Evolutionary conservation across 2,888 invertebrate genomes (phyloP), one percentile per base, ranked within the genome.

Genomic region (Eupithecia inturbata): DNA sequence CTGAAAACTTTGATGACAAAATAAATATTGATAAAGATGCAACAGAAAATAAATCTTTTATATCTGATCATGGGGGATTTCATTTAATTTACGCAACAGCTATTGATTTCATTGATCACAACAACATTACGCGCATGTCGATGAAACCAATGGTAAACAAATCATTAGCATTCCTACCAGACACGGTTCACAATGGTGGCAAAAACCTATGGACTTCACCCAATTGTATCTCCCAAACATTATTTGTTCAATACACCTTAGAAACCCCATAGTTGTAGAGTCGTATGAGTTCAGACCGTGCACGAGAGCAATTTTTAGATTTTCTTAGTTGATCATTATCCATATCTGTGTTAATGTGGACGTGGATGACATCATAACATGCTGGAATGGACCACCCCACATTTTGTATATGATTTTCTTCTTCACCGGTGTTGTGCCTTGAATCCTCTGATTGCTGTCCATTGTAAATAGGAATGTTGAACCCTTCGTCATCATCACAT

Each of bases 81-180:
- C 78, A 79, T 83, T 83, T 84, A 73, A 80, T 78, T 79, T 80
- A 74, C 36, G 74, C 72, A 70, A 62, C 66, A 75, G 73, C 81
- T 82, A 82, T 80, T 80, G 74, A 81, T 78, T 76, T 79, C 77
- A 78, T 68, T 69, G 75, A 76, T 77, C 64, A 69, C 60, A 63
- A 49, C 22, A 39, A 39, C 36, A 39, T 60, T 64, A 68, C 60
- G 53, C 78, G 53, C 19, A 39, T 28, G 78, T 80, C 77, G 78
- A 77, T 84, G 83, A 77, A 80, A 81, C 82, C 68, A 81, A 81
- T 86, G 87, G 83, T 74, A 22, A 62, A 75, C 70, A 69, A 74
- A 76, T 85, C 89, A 89, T 87, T 83, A 86, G 87, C 88, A 86
- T 88, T 83, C 84, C 85, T 82, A 68, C 80, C 81, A 80, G 45